Evolutionary conservation across 1,140 invertebrate species (phyloP).

Genomic region (Helicoverpa zea): DNA sequence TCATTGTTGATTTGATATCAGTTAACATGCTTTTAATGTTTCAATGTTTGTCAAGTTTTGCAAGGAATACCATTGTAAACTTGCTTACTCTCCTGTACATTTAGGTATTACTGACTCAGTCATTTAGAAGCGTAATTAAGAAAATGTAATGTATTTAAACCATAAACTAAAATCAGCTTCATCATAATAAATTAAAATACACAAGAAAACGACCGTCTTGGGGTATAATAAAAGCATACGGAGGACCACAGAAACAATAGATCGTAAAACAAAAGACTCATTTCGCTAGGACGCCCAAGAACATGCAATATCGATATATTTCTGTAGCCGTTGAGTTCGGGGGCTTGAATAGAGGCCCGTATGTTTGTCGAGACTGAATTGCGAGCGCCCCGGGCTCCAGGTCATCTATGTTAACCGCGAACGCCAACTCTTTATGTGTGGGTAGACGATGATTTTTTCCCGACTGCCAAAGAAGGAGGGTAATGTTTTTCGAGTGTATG

Average conservation of each 20-base stretch:
- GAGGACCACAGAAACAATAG: conserved; percentile 58
- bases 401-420: conserved; percentile 60
- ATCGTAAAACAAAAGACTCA: conserved; percentile 67
- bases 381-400: conserved; percentile 63
- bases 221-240: conserved; percentile 39
- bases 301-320: conserved; percentile 73
- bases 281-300: conserved; percentile 66
- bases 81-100: too few relatives aligned
- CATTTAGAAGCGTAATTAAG: neutral
- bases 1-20: neutral
- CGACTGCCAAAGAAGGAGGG: too few relatives aligned
- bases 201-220: conserved; percentile 22
- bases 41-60: too few relatives aligned
- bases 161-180: neutral
- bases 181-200: conserved; percentile 46
- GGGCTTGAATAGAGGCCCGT: conserved; percentile 59
- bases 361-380: conserved; percentile 69
- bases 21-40: too few relatives aligned
- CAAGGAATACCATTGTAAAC: too few relatives aligned
- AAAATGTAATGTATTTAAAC: neutral
- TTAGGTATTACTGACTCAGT: too few relatives aligned
- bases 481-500: too few relatives aligned
- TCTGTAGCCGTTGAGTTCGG: conserved; percentile 59
- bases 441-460: conserved; percentile 52
- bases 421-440: conserved; percentile 52